Evolutionary conservation across 2,113 vertebrate genomes (phyloP).

Genomic region (Pyxicephalus adspersus): DNA sequence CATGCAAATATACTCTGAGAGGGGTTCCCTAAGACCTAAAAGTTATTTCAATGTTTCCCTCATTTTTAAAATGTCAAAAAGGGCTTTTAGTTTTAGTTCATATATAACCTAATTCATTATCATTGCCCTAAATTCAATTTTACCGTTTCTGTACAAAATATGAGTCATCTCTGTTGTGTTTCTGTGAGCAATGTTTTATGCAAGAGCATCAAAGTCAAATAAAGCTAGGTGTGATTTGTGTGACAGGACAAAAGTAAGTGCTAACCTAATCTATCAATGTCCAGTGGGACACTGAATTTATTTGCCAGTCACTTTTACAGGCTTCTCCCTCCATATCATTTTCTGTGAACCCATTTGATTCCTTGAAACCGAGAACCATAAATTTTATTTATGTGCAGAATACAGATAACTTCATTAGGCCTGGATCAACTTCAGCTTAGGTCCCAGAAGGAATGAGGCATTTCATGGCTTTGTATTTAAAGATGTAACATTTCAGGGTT

Average conservation of each 20-base stretch:
- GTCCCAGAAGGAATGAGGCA: background rate
- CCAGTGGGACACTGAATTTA: slow-evolving; percentile 16
- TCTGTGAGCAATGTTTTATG: background rate
- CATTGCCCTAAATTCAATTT: too few relatives aligned
- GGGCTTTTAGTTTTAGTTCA: too few relatives aligned
- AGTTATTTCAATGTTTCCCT: too few relatives aligned
- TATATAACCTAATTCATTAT: too few relatives aligned
- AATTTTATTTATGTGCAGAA: slow-evolving; percentile 27
- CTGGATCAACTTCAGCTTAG: background rate
- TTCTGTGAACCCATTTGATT: background rate
- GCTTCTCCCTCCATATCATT: background rate
- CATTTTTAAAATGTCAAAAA: too few relatives aligned
- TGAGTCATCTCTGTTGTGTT: background rate
- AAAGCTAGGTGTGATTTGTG: slow-evolving; percentile 26
- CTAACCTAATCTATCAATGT: slow-evolving; percentile 26
- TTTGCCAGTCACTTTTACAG: background rate
- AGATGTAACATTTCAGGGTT: background rate
- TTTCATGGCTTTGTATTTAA: background rate
- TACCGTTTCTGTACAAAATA: background rate
- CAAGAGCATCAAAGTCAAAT: background rate
- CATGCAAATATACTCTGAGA: too few relatives aligned
- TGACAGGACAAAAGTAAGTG: slow-evolving; percentile 15
- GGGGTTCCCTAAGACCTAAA: too few relatives aligned
- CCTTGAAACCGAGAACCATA: background rate
- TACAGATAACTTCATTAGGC: slow-evolving; percentile 42